Evolutionary conservation across 1,140 invertebrate species (phyloP), one percentile per base, ranked within the genome.

Genomic region (Muscidifurax raptorellus): DNA sequence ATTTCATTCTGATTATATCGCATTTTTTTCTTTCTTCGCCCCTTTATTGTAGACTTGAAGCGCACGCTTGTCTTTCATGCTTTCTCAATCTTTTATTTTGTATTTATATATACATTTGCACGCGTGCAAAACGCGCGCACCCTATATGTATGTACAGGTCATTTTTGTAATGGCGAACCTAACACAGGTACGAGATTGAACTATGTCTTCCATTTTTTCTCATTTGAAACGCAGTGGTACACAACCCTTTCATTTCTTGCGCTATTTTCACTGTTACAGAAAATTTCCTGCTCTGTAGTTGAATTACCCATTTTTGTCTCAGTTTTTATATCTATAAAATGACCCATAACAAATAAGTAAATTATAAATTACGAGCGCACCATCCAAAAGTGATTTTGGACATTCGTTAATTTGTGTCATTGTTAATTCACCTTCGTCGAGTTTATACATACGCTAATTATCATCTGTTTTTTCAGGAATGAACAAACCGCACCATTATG

Each of bases 111-210:
- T 80, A 84, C 83, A 84, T 84, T n/a, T 6, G 25, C 59, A 64
- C 22, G 74, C 22, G 59, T 30, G n/a, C n/a, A 40, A 66, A 40
- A 67, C 77, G 32, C 27, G 66, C 36, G 32, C 77, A 66, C 28
- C 18, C 28, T 79, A 40, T 40, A 40, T 40, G n/a, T 78, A 79
- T 84, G 40, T 83, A 83, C 82, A 84, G 47, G 30, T 84, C 40
- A 79, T 52, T 78, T 83, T 78, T 83, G 32, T 36, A 83, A 83
- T 82, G 47, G 81, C 81, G 72, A 76, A 82, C 36, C n/a, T 67
- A 82, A 82, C 59, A 67, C 47, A 82, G 81, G 72, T 82, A 76
- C 81, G 59, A 30, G 32, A 75, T 75, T 82, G 59, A 12, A 75
- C 6, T 75, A 27, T 30, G 32, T 71, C 36, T 15, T 75, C 27